A percentile compares a stretch with the other conserved stretches of the same genome.
Evolutionary conservation across 2,888 invertebrate species (phyloP).

Genomic region (Drosophila rubida): DNA sequence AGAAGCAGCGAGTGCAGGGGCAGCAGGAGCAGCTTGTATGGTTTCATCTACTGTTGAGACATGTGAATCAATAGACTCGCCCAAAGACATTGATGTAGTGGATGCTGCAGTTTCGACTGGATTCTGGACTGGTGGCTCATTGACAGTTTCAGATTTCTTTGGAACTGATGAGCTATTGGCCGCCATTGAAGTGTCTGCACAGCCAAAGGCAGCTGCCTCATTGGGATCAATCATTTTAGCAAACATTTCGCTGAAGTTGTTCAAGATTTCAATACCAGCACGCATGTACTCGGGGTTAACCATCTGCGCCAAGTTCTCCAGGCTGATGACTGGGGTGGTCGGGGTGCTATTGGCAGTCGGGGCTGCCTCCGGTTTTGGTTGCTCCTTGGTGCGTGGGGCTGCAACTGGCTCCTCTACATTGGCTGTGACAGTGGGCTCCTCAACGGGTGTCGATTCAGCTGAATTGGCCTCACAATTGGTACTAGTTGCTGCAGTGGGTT

Average conservation of each 20-base stretch:
- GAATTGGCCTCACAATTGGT: slow-evolving; percentile 7
- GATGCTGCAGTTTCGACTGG: neutral
- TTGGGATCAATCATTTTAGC: slow-evolving; percentile 83
- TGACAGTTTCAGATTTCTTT: slow-evolving; percentile 21
- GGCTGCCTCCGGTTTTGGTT: slow-evolving; percentile 22
- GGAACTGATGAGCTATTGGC: slow-evolving; percentile 25
- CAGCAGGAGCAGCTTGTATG: no score
- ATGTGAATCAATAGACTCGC: neutral
- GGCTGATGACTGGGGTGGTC: slow-evolving; percentile 56
- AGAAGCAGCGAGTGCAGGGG: slow-evolving; percentile 5
- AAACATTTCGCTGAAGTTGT: slow-evolving; percentile 84
- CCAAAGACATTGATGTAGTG: neutral
- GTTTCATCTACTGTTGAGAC: neutral
- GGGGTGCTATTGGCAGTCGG: slow-evolving; percentile 33
- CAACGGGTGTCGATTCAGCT: slow-evolving; percentile 6
- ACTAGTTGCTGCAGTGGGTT: slow-evolving; percentile 10
- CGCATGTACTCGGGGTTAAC: slow-evolving; percentile 82
- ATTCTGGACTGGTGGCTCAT: slow-evolving; percentile 12
- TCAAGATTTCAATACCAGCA: slow-evolving; percentile 83
- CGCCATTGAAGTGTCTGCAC: slow-evolving; percentile 35
- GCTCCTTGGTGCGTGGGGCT: slow-evolving; percentile 46
- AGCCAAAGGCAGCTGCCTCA: slow-evolving; percentile 56
- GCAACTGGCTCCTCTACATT: slow-evolving; percentile 41
- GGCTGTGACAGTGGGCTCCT: slow-evolving; percentile 17
- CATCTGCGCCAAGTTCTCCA: slow-evolving; percentile 73